A percentile compares a stretch with the other conserved stretches of the same genome.
phyloP scores from a whole-genome alignment of 2,888 invertebrate species.

The Anarsia innoxiella region DNA sequence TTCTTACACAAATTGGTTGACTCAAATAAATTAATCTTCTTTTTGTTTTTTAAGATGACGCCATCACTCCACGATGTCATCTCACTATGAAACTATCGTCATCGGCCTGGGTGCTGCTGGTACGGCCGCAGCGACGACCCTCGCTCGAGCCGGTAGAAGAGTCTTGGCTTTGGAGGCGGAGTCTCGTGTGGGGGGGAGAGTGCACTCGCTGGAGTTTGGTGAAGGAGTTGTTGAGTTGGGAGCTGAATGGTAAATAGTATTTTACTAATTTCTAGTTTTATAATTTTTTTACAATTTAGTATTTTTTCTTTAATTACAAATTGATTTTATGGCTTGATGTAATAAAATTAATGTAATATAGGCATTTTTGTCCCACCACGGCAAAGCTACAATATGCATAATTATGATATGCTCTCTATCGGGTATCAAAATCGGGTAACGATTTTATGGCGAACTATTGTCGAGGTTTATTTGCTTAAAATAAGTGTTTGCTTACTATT shows the following conservation, averaged over 20 bases:
- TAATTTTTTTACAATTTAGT: background rate
- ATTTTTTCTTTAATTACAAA: background rate
- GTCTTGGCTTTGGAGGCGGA: conserved; percentile 54
- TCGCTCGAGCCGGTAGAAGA: conserved; percentile 38
- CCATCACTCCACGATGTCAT: background rate
- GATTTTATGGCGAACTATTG: background rate
- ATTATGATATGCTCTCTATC: no score
- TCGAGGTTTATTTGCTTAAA: background rate
- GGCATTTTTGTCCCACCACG: no score
- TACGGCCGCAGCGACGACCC: conserved; percentile 37
- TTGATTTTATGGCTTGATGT: no score
- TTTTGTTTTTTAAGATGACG: no score
- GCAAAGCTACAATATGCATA: no score
- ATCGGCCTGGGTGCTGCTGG: conserved; percentile 52
- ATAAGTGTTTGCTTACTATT: background rate
- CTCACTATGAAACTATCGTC: conserved; percentile 47
- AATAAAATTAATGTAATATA: no score
- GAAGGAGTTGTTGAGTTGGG: conserved; percentile 54
- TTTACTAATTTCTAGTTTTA: background rate
- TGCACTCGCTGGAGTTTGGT: conserved; percentile 45
- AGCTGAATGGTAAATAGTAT: conserved; percentile 48
- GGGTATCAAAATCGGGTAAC: background rate
- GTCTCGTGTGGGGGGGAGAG: conserved; percentile 48
- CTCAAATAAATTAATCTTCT: no score
- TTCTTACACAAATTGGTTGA: no score